Conservation (phyloP, 23 tunicate genomes). For the Trididemnum miniatum region DNA sequence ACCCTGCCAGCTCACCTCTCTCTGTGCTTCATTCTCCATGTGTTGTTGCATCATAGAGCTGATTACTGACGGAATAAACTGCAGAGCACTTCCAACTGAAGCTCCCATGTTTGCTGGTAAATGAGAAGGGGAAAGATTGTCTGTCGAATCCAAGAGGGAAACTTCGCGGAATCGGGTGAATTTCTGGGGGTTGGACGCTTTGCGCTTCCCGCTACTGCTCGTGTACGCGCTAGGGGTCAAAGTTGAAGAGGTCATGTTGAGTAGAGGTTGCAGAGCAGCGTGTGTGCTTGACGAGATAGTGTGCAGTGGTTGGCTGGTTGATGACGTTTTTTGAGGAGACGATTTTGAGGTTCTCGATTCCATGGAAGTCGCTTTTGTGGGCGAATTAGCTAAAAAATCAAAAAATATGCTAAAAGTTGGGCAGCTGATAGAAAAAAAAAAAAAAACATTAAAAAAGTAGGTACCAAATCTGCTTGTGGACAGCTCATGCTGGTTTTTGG, state of each 20-base stretch:
- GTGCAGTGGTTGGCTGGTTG: not conserved
- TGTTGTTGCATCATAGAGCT: conserved; percentile 73
- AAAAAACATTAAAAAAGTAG: too few species aligned
- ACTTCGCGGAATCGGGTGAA: conserved; percentile 62
- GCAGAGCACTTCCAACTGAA: not conserved
- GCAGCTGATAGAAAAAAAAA: too few species aligned
- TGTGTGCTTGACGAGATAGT: not conserved
- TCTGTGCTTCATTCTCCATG: conserved; percentile 11
- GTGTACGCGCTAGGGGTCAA: not conserved
- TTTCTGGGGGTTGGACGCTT: conserved; percentile 84
- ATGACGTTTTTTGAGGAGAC: not conserved
- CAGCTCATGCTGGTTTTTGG: too few species aligned
- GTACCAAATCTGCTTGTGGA: too few species aligned
- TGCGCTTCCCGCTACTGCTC: conserved; percentile 82
- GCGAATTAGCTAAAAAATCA: not conserved
- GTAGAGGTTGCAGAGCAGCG: conserved; percentile 26
- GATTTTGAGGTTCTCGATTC: conserved; percentile 3
- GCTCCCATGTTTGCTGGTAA: not conserved
- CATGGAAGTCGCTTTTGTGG: not conserved
- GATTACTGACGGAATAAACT: conserved; percentile 57
- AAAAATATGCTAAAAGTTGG: too few species aligned
- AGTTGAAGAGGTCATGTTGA: not conserved
- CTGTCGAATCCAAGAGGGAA: conserved; percentile 3
- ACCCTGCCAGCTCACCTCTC: too few species aligned
- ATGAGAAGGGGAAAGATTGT: conserved; percentile 11